Base-by-base conservation (phyloP, 2,888 invertebrate genomes). In the Oxycera nigricornis region DNA sequence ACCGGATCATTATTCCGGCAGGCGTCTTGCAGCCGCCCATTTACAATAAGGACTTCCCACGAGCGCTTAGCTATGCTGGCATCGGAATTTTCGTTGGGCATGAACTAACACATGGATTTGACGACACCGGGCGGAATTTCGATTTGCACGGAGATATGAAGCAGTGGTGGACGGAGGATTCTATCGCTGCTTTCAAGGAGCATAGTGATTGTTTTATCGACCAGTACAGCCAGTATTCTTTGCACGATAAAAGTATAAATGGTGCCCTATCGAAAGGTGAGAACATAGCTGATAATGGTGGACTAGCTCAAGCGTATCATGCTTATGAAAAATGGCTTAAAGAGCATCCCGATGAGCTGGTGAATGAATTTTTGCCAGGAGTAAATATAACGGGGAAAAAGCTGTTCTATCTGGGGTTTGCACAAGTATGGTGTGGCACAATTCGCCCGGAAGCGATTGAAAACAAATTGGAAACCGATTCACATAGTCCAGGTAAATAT, bases 1-100 rank as follows among this genome's bases (percentile, higher is more conserved):
- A 96, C 84, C 93, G 94, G 81, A 94, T 94, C 82, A 96, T 96
- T 0, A 96, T 97, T 82, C 97, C 97, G 0, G 96, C 96, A 1
- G 96, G 96, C 0, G 95, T 97, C 68, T 88, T 97, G 0, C 97
- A 97, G 82, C 89, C 92, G 73, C 96, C 96, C 0, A 96, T 97
- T 84, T 97, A 95, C 83, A 93, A 95, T 77, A 91, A 92, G 0
- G 88, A 89, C 74, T 94, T 92, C 83, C 95, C 95, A 0, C 90
- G 90, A 79, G 77, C 77, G 1, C 70, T 79, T 1, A 79, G 79
- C 55, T 80, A 78, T 39, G 80, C 79, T 26, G 78, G 77, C 22
- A 76, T 80, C 65, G 80, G 80, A 6, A 78, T 77, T 14, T 79
- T 80, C 39, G 77, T 80, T 20, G 80, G 78, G 11, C 80, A 80